Conservation (phyloP, 2,888 invertebrate species). For the Lomographa bimaculata region DNA sequence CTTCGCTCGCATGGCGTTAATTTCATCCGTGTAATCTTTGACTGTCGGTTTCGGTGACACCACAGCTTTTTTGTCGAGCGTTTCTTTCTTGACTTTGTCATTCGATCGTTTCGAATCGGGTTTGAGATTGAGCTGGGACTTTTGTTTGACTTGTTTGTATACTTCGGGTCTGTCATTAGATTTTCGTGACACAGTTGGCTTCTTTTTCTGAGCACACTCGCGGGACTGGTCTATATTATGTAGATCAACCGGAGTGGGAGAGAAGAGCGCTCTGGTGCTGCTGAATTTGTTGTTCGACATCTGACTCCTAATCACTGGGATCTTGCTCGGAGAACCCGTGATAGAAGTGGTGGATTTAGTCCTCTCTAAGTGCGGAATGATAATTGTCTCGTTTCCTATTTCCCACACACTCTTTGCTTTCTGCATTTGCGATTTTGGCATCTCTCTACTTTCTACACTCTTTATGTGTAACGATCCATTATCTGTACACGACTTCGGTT, state of each 20-base stretch:
- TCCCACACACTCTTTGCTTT: constrained; percentile 83
- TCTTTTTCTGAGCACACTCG: constrained; percentile 82
- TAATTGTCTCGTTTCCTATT: constrained; percentile 69
- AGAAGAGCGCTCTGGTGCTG: constrained; percentile 79
- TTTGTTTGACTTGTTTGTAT: constrained; percentile 74
- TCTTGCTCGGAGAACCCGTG: constrained; percentile 84
- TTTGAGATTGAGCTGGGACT: constrained; percentile 72
- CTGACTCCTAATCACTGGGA: constrained; percentile 84
- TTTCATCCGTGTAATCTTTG: constrained; percentile 78
- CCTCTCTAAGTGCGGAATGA: constrained; percentile 68
- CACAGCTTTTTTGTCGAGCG: constrained; percentile 62
- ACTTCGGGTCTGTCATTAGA: constrained; percentile 62
- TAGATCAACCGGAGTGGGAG: constrained; percentile 84
- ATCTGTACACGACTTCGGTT: constrained; percentile 65
- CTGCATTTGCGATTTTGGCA: constrained; percentile 71
- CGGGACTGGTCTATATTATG: constrained; percentile 79
- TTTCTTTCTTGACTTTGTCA: constrained; percentile 72
- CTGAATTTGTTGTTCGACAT: constrained; percentile 77
- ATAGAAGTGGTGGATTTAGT: constrained; percentile 80
- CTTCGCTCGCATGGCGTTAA: constrained; percentile 76
- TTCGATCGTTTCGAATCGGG: constrained; percentile 63
- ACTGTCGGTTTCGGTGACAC: constrained; percentile 60
- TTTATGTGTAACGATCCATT: constrained; percentile 70
- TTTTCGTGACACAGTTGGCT: constrained; percentile 60
- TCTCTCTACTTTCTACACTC: constrained; percentile 59